These are phyloP conservation scores for Pantala flavescens DNA, from an alignment of 1,140 invertebrate species.

Conservation along the genomic window DNA sequence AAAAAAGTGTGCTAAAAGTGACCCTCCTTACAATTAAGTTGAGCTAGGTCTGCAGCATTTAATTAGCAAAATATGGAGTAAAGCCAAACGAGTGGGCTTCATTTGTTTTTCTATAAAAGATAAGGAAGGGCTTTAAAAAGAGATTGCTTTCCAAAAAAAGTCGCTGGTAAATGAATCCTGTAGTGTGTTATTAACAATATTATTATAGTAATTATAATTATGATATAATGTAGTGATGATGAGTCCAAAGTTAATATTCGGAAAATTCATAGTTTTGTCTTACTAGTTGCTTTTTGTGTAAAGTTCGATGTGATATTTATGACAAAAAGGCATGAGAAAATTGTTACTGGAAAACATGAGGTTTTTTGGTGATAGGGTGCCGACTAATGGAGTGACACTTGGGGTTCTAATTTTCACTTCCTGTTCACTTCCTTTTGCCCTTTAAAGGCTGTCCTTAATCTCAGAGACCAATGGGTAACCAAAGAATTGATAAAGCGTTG, in stretches of 20 bases:
- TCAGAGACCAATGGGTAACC: not conserved
- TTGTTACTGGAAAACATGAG: not conserved
- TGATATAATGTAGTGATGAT: not conserved
- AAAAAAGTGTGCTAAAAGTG: no score
- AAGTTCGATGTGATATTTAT: conserved; percentile 10
- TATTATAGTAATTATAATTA: conserved; percentile 6
- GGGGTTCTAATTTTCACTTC: not conserved
- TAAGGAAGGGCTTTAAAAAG: not conserved
- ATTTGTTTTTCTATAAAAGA: not conserved
- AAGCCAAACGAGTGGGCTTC: not conserved
- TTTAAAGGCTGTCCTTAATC: not conserved
- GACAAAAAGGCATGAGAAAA: not conserved
- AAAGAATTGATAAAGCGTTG: not conserved
- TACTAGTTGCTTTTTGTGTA: conserved; percentile 10
- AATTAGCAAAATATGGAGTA: not conserved
- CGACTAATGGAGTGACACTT: not conserved
- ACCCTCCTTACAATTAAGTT: not conserved
- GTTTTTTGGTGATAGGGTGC: not conserved
- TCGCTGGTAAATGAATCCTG: not conserved
- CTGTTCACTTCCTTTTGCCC: not conserved
- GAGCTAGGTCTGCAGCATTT: not conserved
- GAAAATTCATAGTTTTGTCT: conserved; percentile 7
- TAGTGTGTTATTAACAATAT: conserved; percentile 4
- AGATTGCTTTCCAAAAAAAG: not conserved
- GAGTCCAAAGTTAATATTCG: conserved; percentile 9